phyloP scores from a whole-genome alignment of 2,797 vertebrate genomes.

The Falco peregrinus region DNA sequence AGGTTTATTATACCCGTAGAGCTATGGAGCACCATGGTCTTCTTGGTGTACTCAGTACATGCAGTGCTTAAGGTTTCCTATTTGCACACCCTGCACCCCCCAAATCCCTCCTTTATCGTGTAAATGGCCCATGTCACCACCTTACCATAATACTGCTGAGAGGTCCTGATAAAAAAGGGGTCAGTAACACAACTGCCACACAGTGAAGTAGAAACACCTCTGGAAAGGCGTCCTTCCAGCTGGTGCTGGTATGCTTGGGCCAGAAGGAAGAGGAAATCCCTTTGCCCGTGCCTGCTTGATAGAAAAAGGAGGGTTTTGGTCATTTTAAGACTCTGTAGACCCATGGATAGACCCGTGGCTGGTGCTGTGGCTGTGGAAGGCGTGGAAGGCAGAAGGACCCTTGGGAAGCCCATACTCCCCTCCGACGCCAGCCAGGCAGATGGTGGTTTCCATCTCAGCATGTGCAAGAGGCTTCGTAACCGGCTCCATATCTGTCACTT shows the following conservation, averaged over 20 bases:
- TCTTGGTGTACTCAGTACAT: background rate
- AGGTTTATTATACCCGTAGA: background rate
- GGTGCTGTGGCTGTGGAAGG: background rate
- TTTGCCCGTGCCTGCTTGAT: rapidly evolving
- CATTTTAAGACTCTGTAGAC: background rate
- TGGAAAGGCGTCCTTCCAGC: background rate
- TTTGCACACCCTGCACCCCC: background rate
- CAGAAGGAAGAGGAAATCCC: background rate
- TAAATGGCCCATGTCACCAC: background rate
- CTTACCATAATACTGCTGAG: background rate
- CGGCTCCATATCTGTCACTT: background rate
- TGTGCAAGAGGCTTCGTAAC: background rate
- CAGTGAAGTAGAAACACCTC: background rate
- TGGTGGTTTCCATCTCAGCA: background rate
- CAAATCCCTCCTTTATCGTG: background rate
- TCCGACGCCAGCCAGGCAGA: rapidly evolving
- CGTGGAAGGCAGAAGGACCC: rapidly evolving
- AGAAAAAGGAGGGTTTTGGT: background rate
- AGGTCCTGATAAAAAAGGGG: background rate
- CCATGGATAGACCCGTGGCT: rapidly evolving
- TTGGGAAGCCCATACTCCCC: background rate
- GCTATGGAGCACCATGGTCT: background rate
- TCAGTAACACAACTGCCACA: background rate
- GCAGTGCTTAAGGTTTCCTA: background rate
- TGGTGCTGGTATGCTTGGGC: too few species aligned